Evolutionary conservation across 2,113 vertebrate genomes (phyloP).

Genomic region (Cyrtonyx montezumae): DNA sequence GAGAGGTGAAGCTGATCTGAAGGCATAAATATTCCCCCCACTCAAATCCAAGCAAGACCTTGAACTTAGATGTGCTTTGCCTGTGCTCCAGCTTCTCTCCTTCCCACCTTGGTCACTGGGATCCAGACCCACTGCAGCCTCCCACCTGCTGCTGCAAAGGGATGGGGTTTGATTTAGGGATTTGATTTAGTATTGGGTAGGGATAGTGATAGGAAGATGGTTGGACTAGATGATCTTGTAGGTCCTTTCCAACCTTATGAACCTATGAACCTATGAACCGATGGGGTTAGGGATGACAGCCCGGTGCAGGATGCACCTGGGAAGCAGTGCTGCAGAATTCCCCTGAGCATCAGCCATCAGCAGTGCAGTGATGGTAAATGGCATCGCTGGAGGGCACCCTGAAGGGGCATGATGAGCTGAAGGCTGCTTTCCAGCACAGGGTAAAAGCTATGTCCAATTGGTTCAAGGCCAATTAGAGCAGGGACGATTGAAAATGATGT

Average conservation of each 20-base stretch:
- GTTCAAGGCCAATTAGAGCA: not conserved
- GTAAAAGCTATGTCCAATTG: not conserved
- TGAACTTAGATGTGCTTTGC: no score
- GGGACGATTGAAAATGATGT: not conserved
- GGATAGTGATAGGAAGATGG: no score
- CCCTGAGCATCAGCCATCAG: not conserved
- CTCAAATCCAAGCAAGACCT: fast-evolving
- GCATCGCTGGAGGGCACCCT: not conserved
- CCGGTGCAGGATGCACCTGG: not conserved
- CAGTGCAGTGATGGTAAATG: fast-evolving
- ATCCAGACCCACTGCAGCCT: no score
- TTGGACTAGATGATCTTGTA: no score
- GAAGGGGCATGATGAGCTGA: not conserved
- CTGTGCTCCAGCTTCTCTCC: no score
- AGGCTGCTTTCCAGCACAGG: not conserved
- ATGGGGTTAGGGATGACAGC: not conserved
- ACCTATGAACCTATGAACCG: no score
- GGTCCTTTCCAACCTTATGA: no score
- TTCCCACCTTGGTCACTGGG: not conserved
- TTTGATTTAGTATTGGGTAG: no score
- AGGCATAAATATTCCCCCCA: not conserved
- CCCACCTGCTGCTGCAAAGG: not conserved
- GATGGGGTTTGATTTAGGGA: no score
- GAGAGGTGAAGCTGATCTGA: not conserved
- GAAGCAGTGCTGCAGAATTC: not conserved